Evolutionary conservation across 2,113 vertebrate species (phyloP).

Genomic region (Halcyon malimbica): DNA sequence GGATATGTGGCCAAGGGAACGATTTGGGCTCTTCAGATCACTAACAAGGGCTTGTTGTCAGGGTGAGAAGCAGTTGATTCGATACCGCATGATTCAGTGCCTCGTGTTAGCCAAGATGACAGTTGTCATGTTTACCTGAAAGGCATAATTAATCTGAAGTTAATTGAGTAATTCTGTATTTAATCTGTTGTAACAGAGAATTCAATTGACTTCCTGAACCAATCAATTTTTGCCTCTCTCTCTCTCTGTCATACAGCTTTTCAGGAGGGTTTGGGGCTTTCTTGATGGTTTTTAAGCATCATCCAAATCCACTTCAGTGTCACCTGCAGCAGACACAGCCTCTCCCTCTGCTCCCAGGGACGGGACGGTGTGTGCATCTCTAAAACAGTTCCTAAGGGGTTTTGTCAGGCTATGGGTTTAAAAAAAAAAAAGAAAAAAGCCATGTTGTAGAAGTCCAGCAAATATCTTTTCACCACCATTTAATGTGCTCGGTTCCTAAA

Average conservation of each 20-base stretch:
- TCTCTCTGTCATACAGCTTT: not conserved
- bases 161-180: slow-evolving; percentile 46
- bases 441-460: not conserved
- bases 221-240: not conserved
- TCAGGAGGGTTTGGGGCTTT: not conserved
- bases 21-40: not conserved
- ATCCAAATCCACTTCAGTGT: not conserved
- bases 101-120: not conserved
- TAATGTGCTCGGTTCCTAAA: slow-evolving; percentile 41
- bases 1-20: not conserved
- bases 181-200: not conserved
- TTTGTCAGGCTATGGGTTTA: not conserved
- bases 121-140: not conserved
- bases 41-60: not conserved
- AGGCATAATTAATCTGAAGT: slow-evolving; percentile 29
- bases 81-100: not conserved
- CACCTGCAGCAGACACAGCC: not conserved
- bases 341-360: not conserved
- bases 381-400: not conserved
- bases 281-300: not conserved
- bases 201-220: slow-evolving; percentile 20
- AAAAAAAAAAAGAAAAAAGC: not conserved
- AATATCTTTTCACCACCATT: slow-evolving; percentile 24
- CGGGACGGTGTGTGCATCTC: not conserved
- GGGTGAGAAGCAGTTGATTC: not conserved